Evolutionary conservation across 2,113 vertebrate genomes (phyloP), one percentile per base, ranked within the genome.

Genomic region (Microtus pennsylvanicus): DNA sequence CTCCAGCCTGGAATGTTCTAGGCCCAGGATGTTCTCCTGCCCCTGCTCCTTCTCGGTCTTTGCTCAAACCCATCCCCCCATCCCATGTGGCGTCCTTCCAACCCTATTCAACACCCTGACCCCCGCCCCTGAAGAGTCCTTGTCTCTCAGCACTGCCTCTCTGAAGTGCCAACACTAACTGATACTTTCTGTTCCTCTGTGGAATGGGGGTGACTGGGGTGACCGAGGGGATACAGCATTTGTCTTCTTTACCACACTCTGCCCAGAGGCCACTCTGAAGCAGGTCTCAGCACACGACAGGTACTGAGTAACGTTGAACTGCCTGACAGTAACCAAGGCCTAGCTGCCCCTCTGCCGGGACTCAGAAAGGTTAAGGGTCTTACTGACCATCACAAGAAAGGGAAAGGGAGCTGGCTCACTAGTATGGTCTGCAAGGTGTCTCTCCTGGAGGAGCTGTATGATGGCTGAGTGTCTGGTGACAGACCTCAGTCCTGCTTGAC

Each of bases 161-260:
- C 24, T 67, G 21, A 74, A 45, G 47, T 28, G 9, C 47, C 9
- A 13, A 9, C 10, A 4, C 52, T 52, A 16, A 2, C 61, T 24
- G 38, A 33, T 3, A 6, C 13, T 16, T 63, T 67, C 61, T 33
- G 22, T 38, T 19, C 38, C 42, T 45, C 82, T 65, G n/a, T 1
- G 14, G n/a, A 33, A 8, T 0, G 2, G 35, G n/a, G 38, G 45
- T 82, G 33, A 38, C 80, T 38, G 35, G 80, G 35, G 52, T 26
- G 55, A 33, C 83, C 4, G 38, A 67, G 2, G 5, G 35, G 1
- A 38, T 0, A 7, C 1, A 0, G 10, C 12, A 16, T 52, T 33
- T 0, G 1, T 47, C 35, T n/a, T 38, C 19, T 21, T 87, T 22
- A 22, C 35, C 13, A n/a, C 16, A 82, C 22, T 28, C 89, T 38